Conservation (phyloP, 2,797 vertebrate genomes). For the Mareca penelope region DNA sequence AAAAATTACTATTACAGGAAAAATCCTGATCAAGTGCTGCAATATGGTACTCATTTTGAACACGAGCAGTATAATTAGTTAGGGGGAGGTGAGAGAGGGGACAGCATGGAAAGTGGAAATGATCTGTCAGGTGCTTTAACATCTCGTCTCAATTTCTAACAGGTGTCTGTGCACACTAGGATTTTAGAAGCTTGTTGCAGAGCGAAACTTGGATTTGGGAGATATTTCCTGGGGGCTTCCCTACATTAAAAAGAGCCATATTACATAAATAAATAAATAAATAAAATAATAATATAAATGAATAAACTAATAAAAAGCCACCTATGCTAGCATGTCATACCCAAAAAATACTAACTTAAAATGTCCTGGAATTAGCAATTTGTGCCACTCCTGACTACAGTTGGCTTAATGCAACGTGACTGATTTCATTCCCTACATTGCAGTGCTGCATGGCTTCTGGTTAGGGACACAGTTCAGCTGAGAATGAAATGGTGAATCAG, state of each 20-base stretch:
- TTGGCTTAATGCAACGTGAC: not conserved
- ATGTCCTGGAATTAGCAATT: not conserved
- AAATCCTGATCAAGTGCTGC: not conserved
- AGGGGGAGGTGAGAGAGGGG: not conserved
- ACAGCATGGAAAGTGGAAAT: not conserved
- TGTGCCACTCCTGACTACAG: not conserved
- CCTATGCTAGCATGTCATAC: not conserved
- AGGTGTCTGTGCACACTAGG: fast-evolving
- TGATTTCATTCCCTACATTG: not conserved
- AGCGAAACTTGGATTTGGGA: not conserved
- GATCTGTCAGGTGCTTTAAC: not conserved
- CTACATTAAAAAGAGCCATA: not conserved
- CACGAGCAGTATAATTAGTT: not conserved
- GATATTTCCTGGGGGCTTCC: not conserved
- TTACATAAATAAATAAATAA: not conserved
- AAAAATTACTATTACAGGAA: not conserved
- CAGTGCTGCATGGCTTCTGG: not conserved
- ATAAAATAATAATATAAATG: too few relatives aligned
- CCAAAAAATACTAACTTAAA: fast-evolving
- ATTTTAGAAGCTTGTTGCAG: not conserved
- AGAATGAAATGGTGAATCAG: not conserved
- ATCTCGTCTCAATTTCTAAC: not conserved
- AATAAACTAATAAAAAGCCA: not conserved
- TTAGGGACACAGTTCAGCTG: not conserved
- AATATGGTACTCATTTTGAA: not conserved